Evolutionary conservation across 2,113 vertebrate species (phyloP).

Genomic region (Hassar affinis): DNA sequence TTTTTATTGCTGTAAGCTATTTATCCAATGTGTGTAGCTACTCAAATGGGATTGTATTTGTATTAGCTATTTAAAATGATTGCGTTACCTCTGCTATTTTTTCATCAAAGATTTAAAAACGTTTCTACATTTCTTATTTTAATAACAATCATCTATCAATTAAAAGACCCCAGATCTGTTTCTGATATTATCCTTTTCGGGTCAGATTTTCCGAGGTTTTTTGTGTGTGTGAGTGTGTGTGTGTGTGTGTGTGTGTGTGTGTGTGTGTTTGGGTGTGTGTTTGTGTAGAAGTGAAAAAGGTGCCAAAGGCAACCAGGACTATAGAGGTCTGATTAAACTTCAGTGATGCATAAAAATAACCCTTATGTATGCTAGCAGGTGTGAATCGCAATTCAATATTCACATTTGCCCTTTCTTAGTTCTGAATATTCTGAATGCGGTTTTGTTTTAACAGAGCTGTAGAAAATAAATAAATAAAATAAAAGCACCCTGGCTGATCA

Average conservation of each 20-base stretch:
- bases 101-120: background rate
- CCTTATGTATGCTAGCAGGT: slow-evolving; percentile 5
- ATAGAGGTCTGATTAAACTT: background rate
- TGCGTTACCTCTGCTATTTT: background rate
- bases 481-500: slow-evolving; percentile 57
- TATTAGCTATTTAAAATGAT: background rate
- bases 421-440: slow-evolving; percentile 49
- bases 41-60: background rate
- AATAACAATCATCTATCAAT: background rate
- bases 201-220: no score
- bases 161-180: background rate
- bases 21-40: background rate
- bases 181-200: background rate
- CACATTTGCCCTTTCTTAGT: slow-evolving; percentile 25
- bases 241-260: background rate
- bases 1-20: background rate
- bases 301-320: background rate
- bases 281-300: background rate
- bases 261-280: background rate
- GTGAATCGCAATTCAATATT: slow-evolving; percentile 40
- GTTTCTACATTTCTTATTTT: background rate
- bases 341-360: slow-evolving; percentile 19
- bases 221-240: background rate
- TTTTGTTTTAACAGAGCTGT: slow-evolving; percentile 46
- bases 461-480: slow-evolving; percentile 7